Base-by-base conservation (phyloP, 1,140 invertebrate genomes). In the Pectinophora gossypiella region DNA sequence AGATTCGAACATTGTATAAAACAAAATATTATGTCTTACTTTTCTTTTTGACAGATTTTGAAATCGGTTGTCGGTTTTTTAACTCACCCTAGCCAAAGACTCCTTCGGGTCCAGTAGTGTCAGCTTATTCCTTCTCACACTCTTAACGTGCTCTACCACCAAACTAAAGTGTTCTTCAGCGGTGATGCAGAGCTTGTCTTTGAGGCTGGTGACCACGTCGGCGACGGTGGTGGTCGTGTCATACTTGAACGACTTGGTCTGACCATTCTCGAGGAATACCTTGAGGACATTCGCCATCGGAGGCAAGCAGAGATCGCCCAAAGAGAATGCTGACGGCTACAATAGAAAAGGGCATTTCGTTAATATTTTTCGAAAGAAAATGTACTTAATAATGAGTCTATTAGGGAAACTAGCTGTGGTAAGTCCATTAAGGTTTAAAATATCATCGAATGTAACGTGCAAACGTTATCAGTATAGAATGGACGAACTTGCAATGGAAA, bases 211-310 rank as follows among this genome's bases (percentile, higher is more conserved):
- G 6, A 97, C 90, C 43, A 98, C 96, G 85, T 97, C 95, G 60
- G 94, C 91, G 0, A 98, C 96, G 2, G 94, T 95, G 12, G 96
- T 98, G 44, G 91, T 95, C 19, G 93, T 91, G 85, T 98, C 96
- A 76, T 98, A 98, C 78, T 97, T 97, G 84, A 98, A 98, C n/a
- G 95, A 97, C 82, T 97, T 97, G 2, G 96, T 98, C 85, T 98
- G 96, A 2, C 96, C 96, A 78, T 98, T 98, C 85, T 98, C 97
- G 19, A 98, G 88, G 76, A 97, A 98, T 23, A 96, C 95, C 87
- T 97, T 97, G 19, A 98, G 90, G 7, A 98, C 96, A 85, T 97
- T 97, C 9, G 96, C 96, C 92, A 97, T 95, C 21, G 95, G 94
- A 12, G 96, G 94, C 23, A 96, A 90, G 69, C 93, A 94, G 38